Base-by-base conservation (phyloP, 2,888 invertebrate species). In the Acrobasis consociella region DNA sequence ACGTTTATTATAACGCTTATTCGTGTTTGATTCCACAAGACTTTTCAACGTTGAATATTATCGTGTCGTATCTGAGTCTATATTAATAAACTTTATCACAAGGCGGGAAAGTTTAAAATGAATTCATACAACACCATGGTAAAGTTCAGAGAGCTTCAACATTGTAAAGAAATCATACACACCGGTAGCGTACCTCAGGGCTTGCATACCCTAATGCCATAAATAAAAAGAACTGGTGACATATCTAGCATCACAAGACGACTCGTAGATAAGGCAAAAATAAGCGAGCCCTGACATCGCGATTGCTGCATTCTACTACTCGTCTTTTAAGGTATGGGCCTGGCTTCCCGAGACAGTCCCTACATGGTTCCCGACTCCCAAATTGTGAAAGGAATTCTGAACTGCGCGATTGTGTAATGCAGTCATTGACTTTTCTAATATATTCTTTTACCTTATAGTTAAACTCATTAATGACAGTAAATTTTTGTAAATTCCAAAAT, bases 311-410 rank as follows among this genome's bases (percentile, higher is more conserved):
- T 86, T 86, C 86, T 83, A 84, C 86, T 69, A 72, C 83, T 80
- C 77, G 76, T 75, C 85, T 74, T 83, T 82, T 87, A 86, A 76
- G 87, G 84, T 64, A 67, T 67, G 67, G 72, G 73, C 64, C 71
- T 69, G 73, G 75, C 70, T 71, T 72, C 72, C 72, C 69, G 68
- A 75, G 71, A 73, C 70, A 77, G 42, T 15, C 75, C 74, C 72
- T 75, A 72, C 66, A 66, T 67, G 67, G 62, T 63, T 63, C 69
- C 67, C 70, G 69, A 70, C 58, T 61, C 49, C 49, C 56, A 56
- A 56, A 62, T 53, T 53, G 49, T 37, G 39, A 13, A 59, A n/a
- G 49, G 59, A 59, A 49, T 59, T 59, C 38, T 37, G 46, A 58
- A 58, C 9, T 46, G 46, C 49, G 0, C 13, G 17, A 42, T 56